These are phyloP conservation scores for Caradrina kadenii DNA, from an alignment of 2,888 invertebrate genomes.

Conservation along the genomic window DNA sequence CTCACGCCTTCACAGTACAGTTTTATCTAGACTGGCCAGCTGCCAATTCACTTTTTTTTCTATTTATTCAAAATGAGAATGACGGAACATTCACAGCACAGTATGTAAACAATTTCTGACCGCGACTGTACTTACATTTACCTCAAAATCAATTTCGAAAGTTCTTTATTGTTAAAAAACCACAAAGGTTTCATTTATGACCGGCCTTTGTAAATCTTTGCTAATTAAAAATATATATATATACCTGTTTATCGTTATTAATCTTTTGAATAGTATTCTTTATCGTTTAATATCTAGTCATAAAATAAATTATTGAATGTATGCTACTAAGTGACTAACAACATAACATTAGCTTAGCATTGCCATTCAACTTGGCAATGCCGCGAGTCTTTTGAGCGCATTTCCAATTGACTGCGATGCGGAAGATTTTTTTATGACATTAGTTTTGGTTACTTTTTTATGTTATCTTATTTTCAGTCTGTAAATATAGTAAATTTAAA, in stretches of 20 bases:
- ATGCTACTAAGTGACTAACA: slow-evolving; percentile 10
- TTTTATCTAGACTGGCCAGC: not conserved
- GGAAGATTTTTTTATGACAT: too few species aligned
- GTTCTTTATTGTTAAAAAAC: not conserved
- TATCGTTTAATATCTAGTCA: not conserved
- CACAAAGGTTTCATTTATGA: not conserved
- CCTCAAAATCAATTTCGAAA: slow-evolving; percentile 8
- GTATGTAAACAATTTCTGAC: too few species aligned
- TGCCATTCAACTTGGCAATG: too few species aligned
- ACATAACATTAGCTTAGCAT: not conserved
- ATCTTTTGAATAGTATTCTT: not conserved
- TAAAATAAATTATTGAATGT: slow-evolving; percentile 19
- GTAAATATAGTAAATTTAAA: too few species aligned
- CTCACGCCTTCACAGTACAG: not conserved
- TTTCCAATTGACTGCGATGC: too few species aligned
- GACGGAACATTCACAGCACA: not conserved
- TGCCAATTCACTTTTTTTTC: not conserved
- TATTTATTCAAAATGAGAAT: not conserved
- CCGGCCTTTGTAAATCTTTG: slow-evolving; percentile 1
- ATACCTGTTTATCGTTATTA: not conserved
- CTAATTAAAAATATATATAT: not conserved
- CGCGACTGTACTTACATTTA: not conserved
- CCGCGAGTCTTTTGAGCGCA: too few species aligned
- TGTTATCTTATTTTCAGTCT: too few species aligned
- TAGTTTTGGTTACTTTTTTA: too few species aligned